Evolutionary conservation across 2,888 invertebrate species (phyloP).

Genomic region (Eilema sororculum): DNA sequence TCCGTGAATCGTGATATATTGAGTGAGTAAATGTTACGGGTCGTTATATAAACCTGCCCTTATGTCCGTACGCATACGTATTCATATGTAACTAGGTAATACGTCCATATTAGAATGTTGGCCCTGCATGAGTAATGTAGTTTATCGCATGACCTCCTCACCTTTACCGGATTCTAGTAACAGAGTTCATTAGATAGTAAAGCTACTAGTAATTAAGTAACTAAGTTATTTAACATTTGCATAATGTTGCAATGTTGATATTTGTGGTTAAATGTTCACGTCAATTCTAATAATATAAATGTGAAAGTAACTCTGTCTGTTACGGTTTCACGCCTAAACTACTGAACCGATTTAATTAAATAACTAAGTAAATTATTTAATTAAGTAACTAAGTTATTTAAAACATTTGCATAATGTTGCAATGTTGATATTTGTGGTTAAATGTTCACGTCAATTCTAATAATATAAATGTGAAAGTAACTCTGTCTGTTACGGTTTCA

Average conservation of each 20-base stretch:
- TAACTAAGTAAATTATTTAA: no score
- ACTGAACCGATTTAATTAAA: no score
- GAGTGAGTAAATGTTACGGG: not conserved
- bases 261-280: no score
- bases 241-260: no score
- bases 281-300: no score
- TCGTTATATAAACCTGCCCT: not conserved
- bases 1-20: no score
- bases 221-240: not conserved
- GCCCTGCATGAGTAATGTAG: not conserved
- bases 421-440: no score
- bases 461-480: no score
- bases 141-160: slow-evolving; percentile 8
- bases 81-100: not conserved
- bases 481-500: no score
- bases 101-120: not conserved
- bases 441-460: no score
- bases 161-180: slow-evolving; percentile 12
- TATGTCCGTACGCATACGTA: not conserved
- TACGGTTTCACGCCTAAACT: no score
- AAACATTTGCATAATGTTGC: not conserved
- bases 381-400: not conserved
- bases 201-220: not conserved
- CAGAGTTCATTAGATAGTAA: not conserved
- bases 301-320: no score